Percentiles rank a stretch among this genome's conserved stretches.
Conservation (phyloP, 2,888 invertebrate genomes). For the Ariolimax columbianus region DNA sequence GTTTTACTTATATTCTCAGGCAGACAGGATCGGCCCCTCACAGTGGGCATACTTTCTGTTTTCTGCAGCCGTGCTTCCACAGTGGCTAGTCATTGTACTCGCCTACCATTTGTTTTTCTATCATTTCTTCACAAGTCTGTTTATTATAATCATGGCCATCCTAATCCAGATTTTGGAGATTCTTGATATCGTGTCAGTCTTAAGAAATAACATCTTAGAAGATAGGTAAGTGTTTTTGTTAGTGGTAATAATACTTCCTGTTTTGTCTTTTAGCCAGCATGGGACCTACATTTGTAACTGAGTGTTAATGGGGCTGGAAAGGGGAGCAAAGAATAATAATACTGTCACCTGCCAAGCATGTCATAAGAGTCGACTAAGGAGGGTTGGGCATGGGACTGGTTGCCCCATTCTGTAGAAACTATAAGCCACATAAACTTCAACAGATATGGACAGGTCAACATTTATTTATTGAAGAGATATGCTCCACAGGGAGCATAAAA, state of each 20-base stretch:
- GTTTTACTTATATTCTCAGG: slow-evolving; percentile 55
- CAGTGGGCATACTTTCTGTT: slow-evolving; percentile 64
- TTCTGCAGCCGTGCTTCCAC: slow-evolving; percentile 63
- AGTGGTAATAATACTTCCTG: neutral
- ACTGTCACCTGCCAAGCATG: too few species aligned
- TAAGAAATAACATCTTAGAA: slow-evolving; percentile 47
- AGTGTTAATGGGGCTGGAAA: too few species aligned
- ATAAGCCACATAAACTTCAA: too few species aligned
- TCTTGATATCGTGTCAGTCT: slow-evolving; percentile 55
- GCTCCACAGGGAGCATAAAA: too few species aligned
- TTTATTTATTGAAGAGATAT: too few species aligned
- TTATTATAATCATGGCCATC: slow-evolving; percentile 64
- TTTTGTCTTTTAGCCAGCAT: neutral
- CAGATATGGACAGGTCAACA: too few species aligned
- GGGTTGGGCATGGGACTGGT: neutral
- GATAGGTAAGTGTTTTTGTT: neutral
- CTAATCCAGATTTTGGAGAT: slow-evolving; percentile 63
- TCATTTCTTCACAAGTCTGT: slow-evolving; percentile 67
- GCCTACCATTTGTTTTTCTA: slow-evolving; percentile 64
- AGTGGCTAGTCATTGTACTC: slow-evolving; percentile 66
- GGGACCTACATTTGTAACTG: neutral
- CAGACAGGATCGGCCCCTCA: slow-evolving; percentile 52
- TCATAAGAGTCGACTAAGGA: too few species aligned
- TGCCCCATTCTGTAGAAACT: too few species aligned
- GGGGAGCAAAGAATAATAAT: too few species aligned